phyloP scores from a whole-genome alignment of 1,140 invertebrate species.

The Eciton burchellii region DNA sequence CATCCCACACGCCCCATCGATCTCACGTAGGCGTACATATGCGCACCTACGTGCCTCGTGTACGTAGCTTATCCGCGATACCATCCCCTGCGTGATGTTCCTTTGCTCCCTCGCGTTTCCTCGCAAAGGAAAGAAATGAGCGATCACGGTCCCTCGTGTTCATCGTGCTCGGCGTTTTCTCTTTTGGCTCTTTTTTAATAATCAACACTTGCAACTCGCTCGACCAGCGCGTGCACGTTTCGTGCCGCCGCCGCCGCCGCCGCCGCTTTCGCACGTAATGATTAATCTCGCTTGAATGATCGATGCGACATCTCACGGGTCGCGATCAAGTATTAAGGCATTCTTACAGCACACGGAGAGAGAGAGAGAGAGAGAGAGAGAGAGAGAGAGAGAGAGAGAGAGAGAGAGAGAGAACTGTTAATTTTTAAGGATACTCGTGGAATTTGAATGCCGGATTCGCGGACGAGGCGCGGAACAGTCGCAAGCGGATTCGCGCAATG shows the following conservation, averaged over 20 bases:
- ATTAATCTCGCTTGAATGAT: slow-evolving; percentile 49
- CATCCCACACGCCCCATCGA: slow-evolving; percentile 60
- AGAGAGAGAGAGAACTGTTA: no score
- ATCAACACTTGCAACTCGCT: slow-evolving; percentile 46
- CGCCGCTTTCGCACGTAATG: slow-evolving; percentile 17
- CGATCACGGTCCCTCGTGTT: slow-evolving; percentile 41
- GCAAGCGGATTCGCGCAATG: slow-evolving; percentile 31
- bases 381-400: no score
- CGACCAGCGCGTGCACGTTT: background rate
- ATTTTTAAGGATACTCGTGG: slow-evolving; percentile 34
- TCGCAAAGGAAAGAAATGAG: slow-evolving; percentile 2
- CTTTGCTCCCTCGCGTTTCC: slow-evolving; percentile 49
- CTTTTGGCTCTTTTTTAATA: slow-evolving; percentile 41
- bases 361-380: no score
- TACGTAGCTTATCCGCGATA: slow-evolving; percentile 65
- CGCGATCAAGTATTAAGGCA: slow-evolving; percentile 25
- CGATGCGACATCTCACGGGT: slow-evolving; percentile 6
- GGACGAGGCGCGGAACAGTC: slow-evolving; percentile 5
- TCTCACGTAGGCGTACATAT: slow-evolving; percentile 64
- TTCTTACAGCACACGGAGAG: slow-evolving; percentile 7
- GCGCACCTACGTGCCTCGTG: slow-evolving; percentile 52
- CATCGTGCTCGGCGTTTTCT: slow-evolving; percentile 8
- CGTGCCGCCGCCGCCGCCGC: background rate
- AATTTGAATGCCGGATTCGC: slow-evolving; percentile 32
- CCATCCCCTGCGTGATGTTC: slow-evolving; percentile 28